A percentile compares a stretch with the other conserved stretches of the same genome.
These are phyloP conservation scores for Pimpla rufipes DNA, from an alignment of 2,888 invertebrate genomes.

Conservation along the genomic window DNA sequence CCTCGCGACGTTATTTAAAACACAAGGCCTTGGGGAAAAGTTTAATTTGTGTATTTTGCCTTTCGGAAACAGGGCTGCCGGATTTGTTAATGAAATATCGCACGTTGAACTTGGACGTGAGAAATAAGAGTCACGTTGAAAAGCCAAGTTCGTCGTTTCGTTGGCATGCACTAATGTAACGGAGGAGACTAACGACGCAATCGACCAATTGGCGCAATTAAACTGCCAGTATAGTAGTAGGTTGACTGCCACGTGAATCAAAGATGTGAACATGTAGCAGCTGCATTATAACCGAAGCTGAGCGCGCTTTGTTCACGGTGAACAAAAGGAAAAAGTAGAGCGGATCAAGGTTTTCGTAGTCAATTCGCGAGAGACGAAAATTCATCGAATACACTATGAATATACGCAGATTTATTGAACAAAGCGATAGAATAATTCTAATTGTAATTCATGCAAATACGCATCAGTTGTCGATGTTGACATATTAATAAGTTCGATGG, in stretches of 20 bases:
- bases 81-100: background rate
- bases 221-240: conserved; percentile 68
- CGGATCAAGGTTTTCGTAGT: conserved; percentile 43
- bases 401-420: conserved; percentile 1
- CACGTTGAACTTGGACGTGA: background rate
- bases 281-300: conserved; percentile 48
- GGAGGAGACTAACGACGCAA: conserved; percentile 57
- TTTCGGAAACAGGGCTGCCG: background rate
- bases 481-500: background rate
- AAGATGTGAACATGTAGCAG: conserved; percentile 72
- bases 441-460: background rate
- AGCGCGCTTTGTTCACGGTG: conserved; percentile 58
- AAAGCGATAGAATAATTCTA: background rate
- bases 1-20: background rate
- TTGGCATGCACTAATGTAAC: conserved; percentile 24
- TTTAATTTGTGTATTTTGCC: background rate
- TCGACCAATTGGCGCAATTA: conserved; percentile 79
- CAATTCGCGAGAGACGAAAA: conserved; percentile 42
- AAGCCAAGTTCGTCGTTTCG: conserved; percentile 25
- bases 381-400: conserved; percentile 21
- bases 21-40: too few species aligned
- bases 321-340: conserved; percentile 26
- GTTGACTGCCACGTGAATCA: conserved; percentile 73
- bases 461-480: conserved; percentile 3
- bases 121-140: background rate